A percentile compares a stretch with the other conserved stretches of the same genome.
Conservation (phyloP, 2,888 invertebrate genomes). For the Cerastis leucographa region DNA sequence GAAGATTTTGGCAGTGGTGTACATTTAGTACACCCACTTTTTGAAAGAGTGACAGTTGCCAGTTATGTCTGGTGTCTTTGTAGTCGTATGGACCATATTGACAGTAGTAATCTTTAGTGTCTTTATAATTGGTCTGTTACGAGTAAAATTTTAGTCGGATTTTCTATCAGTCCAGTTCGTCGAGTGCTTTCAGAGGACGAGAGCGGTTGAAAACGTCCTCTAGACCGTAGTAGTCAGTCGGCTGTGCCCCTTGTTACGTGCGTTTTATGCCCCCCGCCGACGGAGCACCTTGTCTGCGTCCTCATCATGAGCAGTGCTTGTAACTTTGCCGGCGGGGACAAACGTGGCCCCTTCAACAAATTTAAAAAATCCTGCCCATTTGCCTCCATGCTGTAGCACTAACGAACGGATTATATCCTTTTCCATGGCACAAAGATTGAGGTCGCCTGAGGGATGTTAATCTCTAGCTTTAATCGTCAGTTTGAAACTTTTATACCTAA, state of each 20-base stretch:
- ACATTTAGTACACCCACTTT: not conserved
- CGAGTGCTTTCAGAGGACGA: slow-evolving; percentile 65
- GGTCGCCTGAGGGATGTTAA: slow-evolving; percentile 52
- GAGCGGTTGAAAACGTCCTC: slow-evolving; percentile 67
- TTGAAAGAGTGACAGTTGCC: not conserved
- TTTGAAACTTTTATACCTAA: slow-evolving; percentile 18
- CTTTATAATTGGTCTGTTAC: slow-evolving; percentile 7
- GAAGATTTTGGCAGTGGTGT: not conserved
- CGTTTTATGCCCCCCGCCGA: slow-evolving; percentile 61
- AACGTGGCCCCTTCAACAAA: slow-evolving; percentile 61
- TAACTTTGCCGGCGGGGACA: slow-evolving; percentile 53
- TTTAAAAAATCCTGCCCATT: slow-evolving; percentile 48
- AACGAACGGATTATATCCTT: slow-evolving; percentile 73
- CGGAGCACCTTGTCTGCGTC: slow-evolving; percentile 66
- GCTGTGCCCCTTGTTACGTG: slow-evolving; percentile 64
- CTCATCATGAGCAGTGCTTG: slow-evolving; percentile 65
- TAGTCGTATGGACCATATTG: not conserved
- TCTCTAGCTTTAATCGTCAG: slow-evolving; percentile 31
- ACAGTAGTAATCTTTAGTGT: not conserved
- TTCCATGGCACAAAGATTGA: slow-evolving; percentile 46
- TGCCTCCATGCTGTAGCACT: slow-evolving; percentile 60
- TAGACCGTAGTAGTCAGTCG: slow-evolving; percentile 63
- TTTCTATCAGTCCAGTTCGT: slow-evolving; percentile 63
- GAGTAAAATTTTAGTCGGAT: slow-evolving; percentile 25
- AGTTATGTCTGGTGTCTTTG: not conserved